Evolutionary conservation across 1,140 invertebrate genomes (phyloP).

Genomic region (Drosophila melanica): DNA sequence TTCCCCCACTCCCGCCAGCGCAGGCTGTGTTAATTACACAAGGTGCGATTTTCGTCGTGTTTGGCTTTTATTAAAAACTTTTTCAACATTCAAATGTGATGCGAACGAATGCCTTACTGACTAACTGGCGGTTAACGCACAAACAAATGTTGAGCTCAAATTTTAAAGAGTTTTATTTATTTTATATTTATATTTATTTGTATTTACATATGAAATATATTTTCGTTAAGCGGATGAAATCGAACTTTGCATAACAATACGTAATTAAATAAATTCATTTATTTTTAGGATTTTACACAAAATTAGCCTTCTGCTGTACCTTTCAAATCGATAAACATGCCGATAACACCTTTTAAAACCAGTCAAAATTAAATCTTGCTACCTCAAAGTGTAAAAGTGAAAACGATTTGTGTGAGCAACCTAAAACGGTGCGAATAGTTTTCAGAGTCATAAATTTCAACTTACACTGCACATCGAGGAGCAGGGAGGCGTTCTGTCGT

Average conservation of each 20-base stretch:
- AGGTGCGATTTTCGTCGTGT: conserved; percentile 56
- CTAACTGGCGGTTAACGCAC: conserved; percentile 18
- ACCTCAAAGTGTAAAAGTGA: background rate
- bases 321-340: too few species aligned
- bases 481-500: conserved; percentile 89
- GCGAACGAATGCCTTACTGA: conserved; percentile 25
- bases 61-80: conserved; percentile 65
- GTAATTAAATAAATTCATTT: too few species aligned
- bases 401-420: background rate
- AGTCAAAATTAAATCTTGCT: background rate
- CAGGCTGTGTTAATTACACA: conserved; percentile 65
- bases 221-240: too few species aligned
- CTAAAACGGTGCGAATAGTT: background rate
- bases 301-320: too few species aligned
- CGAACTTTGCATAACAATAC: too few species aligned
- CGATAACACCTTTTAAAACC: too few species aligned
- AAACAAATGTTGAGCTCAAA: background rate
- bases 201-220: too few species aligned
- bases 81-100: conserved; percentile 39
- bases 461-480: conserved; percentile 93
- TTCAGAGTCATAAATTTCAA: conserved; percentile 58
- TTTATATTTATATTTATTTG: background rate
- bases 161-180: background rate
- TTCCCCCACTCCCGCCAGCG: conserved; percentile 13
- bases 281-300: too few species aligned